Evolutionary conservation across 30 jellyfish, hydroid and myxozoan genomes (phyloP), one percentile per base, ranked within the genome.

Genomic region (Pelagia noctiluca): DNA sequence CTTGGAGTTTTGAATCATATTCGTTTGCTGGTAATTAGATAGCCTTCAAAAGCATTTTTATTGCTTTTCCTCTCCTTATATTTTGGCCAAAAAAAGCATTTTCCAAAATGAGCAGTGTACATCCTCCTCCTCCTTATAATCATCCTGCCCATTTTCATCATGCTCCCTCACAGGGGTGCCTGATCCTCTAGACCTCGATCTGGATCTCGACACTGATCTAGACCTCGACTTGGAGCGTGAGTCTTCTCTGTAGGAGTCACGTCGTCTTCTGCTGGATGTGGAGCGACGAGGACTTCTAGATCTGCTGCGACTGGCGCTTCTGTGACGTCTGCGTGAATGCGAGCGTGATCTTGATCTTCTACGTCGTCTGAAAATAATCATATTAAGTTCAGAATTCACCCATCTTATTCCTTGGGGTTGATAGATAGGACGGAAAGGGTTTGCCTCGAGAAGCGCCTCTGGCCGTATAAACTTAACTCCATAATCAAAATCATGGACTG

Each of bases 301-400:
- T 52, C 68, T 52, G 52, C 92, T 47, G 84, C 28, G 25, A 1
- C 90, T 19, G 63, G 78, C 89, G 83, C 96, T 73, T 61, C 94
- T 78, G 30, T 74, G 57, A 32, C 89, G 88, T n/a, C 61, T 35
- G 28, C 88, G 81, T 1, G 98, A 91, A 22, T 78, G 83, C 23
- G 96, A 92, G 23, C 97, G 29, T 4, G 96, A 87, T 67, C 91
- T 83, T 13, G 91, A 63, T 49, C 97, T 46, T n/a, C 90, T 76
- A 26, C 97, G 95, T 52, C 97, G 88, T 36, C 97, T 90, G 50
- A 18, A 76, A 83, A 35, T 5, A n/a, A 65, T n/a, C n/a, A n/a
- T n/a, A n/a, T n/a, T n/a, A n/a, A n/a, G n/a, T n/a, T n/a, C n/a
- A n/a, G n/a, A n/a, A n/a, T n/a, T n/a, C n/a, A n/a, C n/a, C n/a